Evolutionary conservation across 2,888 invertebrate genomes (phyloP).

Genomic region (Dynastes hyllus): DNA sequence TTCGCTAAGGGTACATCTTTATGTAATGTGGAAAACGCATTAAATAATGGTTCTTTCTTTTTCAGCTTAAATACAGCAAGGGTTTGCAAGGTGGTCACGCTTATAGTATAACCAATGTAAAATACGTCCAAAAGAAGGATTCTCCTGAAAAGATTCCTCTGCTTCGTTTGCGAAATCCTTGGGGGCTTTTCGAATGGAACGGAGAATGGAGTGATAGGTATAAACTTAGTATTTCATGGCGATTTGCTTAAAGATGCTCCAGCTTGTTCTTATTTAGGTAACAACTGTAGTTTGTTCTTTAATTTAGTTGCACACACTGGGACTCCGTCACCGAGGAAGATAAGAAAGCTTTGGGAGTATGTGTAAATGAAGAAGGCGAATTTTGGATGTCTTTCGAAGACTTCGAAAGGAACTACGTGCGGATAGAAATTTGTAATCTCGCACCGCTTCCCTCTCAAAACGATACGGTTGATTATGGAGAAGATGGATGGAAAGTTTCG

Average conservation of each 20-base stretch:
- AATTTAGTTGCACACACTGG: conserved; percentile 10
- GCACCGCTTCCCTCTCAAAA: not conserved
- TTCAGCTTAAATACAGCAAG: conserved; percentile 61
- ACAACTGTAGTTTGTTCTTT: not conserved
- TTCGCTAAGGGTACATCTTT: conserved; percentile 85
- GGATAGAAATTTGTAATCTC: conserved; percentile 18
- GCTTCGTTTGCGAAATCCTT: conserved; percentile 91
- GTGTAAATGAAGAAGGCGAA: conserved; percentile 1
- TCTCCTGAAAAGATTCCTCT: conserved; percentile 86
- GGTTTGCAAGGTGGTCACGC: conserved; percentile 95
- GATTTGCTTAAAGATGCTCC: too few species aligned
- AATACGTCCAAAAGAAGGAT: conserved; percentile 84
- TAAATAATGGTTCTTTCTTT: conserved; percentile 39
- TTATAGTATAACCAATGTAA: conserved; percentile 92
- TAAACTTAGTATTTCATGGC: too few species aligned
- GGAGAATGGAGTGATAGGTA: conserved; percentile 93
- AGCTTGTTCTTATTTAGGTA: too few species aligned
- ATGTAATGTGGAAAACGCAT: too few species aligned
- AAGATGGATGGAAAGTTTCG: conserved; percentile 15
- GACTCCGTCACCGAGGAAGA: not conserved
- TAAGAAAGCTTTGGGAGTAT: conserved; percentile 6
- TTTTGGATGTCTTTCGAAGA: conserved; percentile 41
- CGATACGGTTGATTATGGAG: not conserved
- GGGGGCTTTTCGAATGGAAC: conserved; percentile 97
- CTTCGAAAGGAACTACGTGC: conserved; percentile 13